Base-by-base conservation (phyloP, 30 jellyfish, hydroid and myxozoan species). In the Sanderia malayensis region DNA sequence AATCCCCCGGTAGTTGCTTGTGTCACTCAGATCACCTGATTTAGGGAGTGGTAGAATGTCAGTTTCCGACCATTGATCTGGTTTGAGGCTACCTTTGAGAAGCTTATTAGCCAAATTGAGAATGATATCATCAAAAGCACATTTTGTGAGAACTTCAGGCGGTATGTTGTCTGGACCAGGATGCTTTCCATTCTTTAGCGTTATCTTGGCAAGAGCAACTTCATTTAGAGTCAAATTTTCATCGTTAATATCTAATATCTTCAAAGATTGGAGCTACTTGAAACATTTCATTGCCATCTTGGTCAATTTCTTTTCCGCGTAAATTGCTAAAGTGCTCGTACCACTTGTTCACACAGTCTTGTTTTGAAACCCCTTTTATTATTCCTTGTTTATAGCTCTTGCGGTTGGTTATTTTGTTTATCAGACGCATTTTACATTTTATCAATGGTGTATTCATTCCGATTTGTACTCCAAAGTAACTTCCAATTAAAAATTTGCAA, bases 1-100 rank as follows among this genome's bases (percentile, higher is more conserved):
- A 2, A 67, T 67, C 6, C 80, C 74, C 37, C 80, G 30, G 33
- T 67, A 67, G 25, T 67, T 67, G 18, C 18, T 76, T 26, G 80
- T 31, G 19, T 33, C 17, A 30, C 73, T 67, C 28, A 32, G 74
- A 76, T 67, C 23, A n/a, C 74, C 74, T 30, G 9, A 3, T 32
- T 67, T 67, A 6, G 80, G 80, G 13, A 44, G 9, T 21, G 80
- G 80, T 4, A 67, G 21, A 8, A 67, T 67, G 80, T 33, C 9
- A 20, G 10, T 33, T 6, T 8, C 15, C 8, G 11, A 41, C 55
- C 55, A 41, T 41, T 8, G 8, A 6, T 41, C 55, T 6, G 15
- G 8, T 41, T 41, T 8, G n/a, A n/a, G n/a, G 8, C 15, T 41
- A 6, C 55, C 11, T 8, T 41, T 41, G 55, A 6, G 15, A 8